Base-by-base conservation (phyloP, 2,888 invertebrate species). In the Exephanes ischioxanthus region DNA sequence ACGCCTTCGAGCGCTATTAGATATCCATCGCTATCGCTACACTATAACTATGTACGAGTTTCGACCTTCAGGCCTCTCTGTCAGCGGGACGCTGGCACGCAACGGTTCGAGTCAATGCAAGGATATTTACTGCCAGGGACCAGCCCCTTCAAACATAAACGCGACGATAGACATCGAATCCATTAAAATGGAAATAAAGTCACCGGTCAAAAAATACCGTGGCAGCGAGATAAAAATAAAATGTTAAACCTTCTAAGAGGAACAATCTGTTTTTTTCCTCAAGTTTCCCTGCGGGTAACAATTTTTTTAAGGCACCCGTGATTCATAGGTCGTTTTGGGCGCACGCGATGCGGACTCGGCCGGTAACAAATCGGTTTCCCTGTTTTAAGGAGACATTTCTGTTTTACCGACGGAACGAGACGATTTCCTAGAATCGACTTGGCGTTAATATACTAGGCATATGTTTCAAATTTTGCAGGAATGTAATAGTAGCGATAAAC, bases 51-150 rank as follows among this genome's bases (percentile, higher is more conserved):
- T 48, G 48, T 61, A 66, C 67, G 41, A 79, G 79, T 84, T 81
- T 72, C 76, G 82, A 86, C 84, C 80, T 84, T 86, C 83, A 58
- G 55, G 37, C 66, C 30, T 26, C 33, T 61, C 66, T 45, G 48
- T 61, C 37, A 61, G 14, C n/a, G 41, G 61, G 61, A 45, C 41
- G 30, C 53, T 48, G 67, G 53, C 45, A 76, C 82, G 82, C 82
- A 22, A 63, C 37, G 22, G 48, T 63, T 22, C 55, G 48, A 70
- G 48, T 67, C 71, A 48, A 55, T 70, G 63, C 73, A 22, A 7
- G 51, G 58, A 58, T 68, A 26, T 68, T 45, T 68, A 68, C 48
- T 45, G 48, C 37, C 26, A 53, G 26, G 4, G 30, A 19, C 30
- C 37, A 26, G 51, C 26, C 41, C 33, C 53, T 26, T 26, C 51